A percentile compares a stretch with the other conserved stretches of the same genome.
These are phyloP conservation scores for Tenthredo mesomela DNA, from an alignment of 2,888 invertebrate genomes.

Conservation along the genomic window DNA sequence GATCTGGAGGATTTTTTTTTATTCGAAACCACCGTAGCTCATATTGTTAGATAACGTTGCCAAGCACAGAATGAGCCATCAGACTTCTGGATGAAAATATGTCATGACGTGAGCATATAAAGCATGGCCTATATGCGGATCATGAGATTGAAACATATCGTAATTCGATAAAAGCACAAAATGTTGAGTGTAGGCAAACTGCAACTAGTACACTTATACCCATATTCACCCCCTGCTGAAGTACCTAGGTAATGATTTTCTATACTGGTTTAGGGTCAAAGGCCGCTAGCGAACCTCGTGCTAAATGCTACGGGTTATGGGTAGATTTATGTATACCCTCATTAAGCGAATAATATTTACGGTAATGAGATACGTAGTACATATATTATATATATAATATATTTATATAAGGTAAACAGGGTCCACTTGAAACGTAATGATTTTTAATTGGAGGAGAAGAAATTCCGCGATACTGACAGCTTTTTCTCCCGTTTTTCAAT, in stretches of 20 bases:
- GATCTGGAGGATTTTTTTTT: not conserved
- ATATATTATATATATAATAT: too few relatives aligned
- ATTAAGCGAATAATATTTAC: not conserved
- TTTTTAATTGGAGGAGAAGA: not conserved
- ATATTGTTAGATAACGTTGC: too few relatives aligned
- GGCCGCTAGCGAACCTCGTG: constrained; percentile 19
- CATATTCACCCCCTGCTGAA: not conserved
- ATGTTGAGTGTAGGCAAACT: constrained; percentile 7
- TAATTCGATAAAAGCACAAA: constrained; percentile 27
- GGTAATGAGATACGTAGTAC: not conserved
- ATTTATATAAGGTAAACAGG: not conserved
- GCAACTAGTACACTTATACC: constrained; percentile 16
- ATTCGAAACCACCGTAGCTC: not conserved
- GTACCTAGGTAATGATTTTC: constrained; percentile 16
- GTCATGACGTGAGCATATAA: not conserved
- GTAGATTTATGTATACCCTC: constrained; percentile 2
- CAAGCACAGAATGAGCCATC: not conserved
- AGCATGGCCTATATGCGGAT: not conserved
- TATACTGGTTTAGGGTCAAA: constrained; percentile 32
- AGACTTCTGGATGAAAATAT: not conserved
- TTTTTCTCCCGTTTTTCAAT: too few relatives aligned
- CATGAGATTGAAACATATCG: not conserved
- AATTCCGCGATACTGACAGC: not conserved
- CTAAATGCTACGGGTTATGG: not conserved
- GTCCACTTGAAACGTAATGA: not conserved